Evolutionary conservation across 1,140 invertebrate species (phyloP).

Genomic region (Drosophila erecta): DNA sequence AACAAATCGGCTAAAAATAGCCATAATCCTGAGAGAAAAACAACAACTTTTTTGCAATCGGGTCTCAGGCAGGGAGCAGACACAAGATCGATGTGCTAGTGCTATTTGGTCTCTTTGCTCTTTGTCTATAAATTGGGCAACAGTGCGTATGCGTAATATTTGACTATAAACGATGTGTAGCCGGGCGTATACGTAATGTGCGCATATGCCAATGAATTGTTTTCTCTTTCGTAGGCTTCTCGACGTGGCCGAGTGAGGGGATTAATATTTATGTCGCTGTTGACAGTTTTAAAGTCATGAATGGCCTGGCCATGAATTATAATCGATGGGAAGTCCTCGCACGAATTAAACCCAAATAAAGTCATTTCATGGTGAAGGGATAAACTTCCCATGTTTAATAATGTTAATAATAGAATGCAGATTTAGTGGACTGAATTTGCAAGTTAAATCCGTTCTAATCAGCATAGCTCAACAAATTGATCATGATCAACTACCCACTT

Average conservation of each 20-base stretch:
- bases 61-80: slow-evolving; percentile 38
- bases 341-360: neutral
- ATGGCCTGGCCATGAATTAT: slow-evolving; percentile 41
- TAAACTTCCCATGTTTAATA: neutral
- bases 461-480: neutral
- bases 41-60: slow-evolving; percentile 49
- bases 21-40: slow-evolving; percentile 27
- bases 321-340: slow-evolving; percentile 13
- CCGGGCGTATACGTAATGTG: slow-evolving; percentile 73
- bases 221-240: slow-evolving; percentile 19
- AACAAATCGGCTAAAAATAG: slow-evolving; percentile 42
- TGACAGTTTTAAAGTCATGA: slow-evolving; percentile 78
- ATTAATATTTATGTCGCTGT: slow-evolving; percentile 76
- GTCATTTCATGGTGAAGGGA: neutral
- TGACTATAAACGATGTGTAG: slow-evolving; percentile 57
- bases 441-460: neutral
- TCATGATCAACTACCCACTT: neutral
- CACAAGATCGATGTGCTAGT: slow-evolving; percentile 25
- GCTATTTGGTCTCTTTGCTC: slow-evolving; percentile 17
- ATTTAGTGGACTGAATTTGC: neutral
- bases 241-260: slow-evolving; percentile 24
- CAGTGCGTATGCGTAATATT: slow-evolving; percentile 80
- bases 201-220: slow-evolving; percentile 53
- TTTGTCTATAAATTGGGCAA: slow-evolving; percentile 64
- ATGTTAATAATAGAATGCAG: neutral